phyloP scores from a whole-genome alignment of 2,113 vertebrate species.

The Halichoerus grypus region DNA sequence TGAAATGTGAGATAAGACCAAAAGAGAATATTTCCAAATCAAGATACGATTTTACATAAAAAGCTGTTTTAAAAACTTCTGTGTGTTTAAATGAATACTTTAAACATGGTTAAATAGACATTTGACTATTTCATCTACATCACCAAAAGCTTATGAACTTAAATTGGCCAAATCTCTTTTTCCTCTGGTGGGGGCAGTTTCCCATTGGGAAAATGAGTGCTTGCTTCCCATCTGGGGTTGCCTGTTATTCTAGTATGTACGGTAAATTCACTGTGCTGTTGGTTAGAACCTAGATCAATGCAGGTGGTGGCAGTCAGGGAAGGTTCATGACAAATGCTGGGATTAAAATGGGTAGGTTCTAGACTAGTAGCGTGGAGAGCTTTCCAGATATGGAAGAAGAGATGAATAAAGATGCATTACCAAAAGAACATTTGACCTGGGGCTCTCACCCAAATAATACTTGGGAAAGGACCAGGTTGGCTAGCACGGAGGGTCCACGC shows the following conservation, averaged over 20 bases:
- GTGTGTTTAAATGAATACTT: not conserved
- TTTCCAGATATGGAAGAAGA: not conserved
- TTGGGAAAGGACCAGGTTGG: not conserved
- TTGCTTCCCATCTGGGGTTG: not conserved
- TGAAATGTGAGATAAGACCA: not conserved
- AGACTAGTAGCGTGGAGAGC: not conserved
- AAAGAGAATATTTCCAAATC: slow-evolving; percentile 34
- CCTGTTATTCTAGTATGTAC: not conserved
- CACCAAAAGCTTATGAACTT: not conserved
- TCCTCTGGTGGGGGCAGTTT: not conserved
- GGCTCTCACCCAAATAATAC: not conserved
- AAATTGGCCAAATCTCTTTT: not conserved
- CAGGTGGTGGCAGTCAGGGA: not conserved
- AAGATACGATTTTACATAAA: not conserved
- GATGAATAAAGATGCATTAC: not conserved
- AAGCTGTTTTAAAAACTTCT: not conserved
- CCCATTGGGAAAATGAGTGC: not conserved
- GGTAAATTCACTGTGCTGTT: not conserved
- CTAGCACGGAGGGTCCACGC: not conserved
- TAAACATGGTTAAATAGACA: not conserved
- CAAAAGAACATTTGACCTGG: not conserved
- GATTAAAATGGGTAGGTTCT: not conserved
- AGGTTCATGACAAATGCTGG: not conserved
- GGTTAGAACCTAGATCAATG: not conserved
- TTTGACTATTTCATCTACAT: not conserved